Base-by-base conservation (phyloP, 2,797 vertebrate genomes). In the Pelodytes ibericus region DNA sequence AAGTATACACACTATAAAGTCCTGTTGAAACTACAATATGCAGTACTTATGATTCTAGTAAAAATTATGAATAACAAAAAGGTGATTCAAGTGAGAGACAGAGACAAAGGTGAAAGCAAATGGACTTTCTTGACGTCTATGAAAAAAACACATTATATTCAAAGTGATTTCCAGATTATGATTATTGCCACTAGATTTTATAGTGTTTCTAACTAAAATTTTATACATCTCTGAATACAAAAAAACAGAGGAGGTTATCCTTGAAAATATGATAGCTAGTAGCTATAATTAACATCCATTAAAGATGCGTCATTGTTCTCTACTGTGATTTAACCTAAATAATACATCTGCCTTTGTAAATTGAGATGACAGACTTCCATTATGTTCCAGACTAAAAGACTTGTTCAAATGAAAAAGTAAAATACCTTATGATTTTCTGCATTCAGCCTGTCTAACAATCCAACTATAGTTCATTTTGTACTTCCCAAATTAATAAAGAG, bases 211-310 rank as follows among this genome's bases (percentile, higher is more conserved):
- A 41, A 49, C 39, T 68, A 26, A 18, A 51, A 26, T 51, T 58
- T 53, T 61, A 18, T 6, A 20, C 39, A 61, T 61, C 59, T 26
- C 53, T 69, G 30, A n/a, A 62, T 27, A 20, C 51, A 68, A 47
- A n/a, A n/a, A n/a, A 67, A 31, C 7, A 29, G 6, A 9, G 10
- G 13, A 24, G 27, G 56, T 41, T 29, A 69, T n/a, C 41, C 33
- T 51, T 53, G 1, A 51, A 49, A 26, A 44, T 18, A n/a, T 75
- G 57, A 60, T 51, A 47, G 20, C 33, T 66, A 24, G 30, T 60
- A 68, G 13, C 53, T 68, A 68, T 75, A 41, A 75, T 75, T 69
- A 69, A 69, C 56, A 75, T 53, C 73, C 65, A 75, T 69, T 75
- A 69, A 20, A 61, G 64, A 33, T 31, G 27, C 67, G 68, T 53